phyloP scores from a whole-genome alignment of 2,113 vertebrate species.

The Colistium nudipinnis region DNA sequence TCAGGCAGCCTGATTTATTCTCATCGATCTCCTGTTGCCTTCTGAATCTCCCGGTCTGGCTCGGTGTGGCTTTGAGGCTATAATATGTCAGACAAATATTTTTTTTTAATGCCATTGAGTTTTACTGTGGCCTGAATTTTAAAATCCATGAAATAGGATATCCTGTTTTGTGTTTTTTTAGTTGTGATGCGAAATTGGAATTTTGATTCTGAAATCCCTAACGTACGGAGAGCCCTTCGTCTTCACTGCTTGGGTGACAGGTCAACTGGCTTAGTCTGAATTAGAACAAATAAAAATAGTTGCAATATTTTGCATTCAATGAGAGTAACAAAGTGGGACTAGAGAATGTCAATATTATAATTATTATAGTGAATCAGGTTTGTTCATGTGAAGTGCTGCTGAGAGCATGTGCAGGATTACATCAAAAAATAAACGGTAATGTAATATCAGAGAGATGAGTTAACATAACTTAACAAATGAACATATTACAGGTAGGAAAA shows the following conservation, averaged over 20 bases:
- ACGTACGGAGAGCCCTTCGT: constrained; percentile 31
- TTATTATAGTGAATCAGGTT: not conserved
- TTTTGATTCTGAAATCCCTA: too few species aligned
- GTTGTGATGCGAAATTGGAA: constrained; percentile 16
- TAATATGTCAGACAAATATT: too few species aligned
- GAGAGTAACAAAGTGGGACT: too few species aligned
- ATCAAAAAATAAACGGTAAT: too few species aligned
- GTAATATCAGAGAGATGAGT: not conserved
- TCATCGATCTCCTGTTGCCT: not conserved
- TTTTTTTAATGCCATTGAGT: not conserved
- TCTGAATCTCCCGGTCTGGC: not conserved
- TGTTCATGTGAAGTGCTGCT: not conserved
- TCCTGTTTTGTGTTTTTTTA: too few species aligned
- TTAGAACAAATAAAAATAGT: not conserved
- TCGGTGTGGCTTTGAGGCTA: not conserved
- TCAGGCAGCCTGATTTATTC: not conserved
- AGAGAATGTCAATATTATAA: not conserved
- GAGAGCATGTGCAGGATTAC: not conserved
- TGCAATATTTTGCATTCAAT: not conserved
- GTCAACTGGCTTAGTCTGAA: not conserved
- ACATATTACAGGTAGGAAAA: not conserved
- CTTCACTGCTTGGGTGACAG: constrained; percentile 16
- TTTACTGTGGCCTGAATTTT: too few species aligned
- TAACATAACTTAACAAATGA: not conserved
- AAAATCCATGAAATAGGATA: too few species aligned